Evolutionary conservation across 1,140 invertebrate species (phyloP).

Genomic region (Amyelois transitella): DNA sequence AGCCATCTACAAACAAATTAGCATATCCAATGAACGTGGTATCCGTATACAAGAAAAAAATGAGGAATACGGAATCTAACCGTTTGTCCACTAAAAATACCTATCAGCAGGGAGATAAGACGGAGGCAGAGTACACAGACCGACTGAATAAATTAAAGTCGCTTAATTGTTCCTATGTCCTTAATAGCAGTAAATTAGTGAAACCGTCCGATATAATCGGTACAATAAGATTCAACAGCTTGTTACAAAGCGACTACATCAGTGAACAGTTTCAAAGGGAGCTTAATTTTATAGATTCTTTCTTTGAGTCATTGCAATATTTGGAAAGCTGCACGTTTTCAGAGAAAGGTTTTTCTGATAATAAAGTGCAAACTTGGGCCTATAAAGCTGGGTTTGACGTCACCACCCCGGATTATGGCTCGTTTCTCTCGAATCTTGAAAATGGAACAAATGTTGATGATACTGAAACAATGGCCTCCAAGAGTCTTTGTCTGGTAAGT

Average conservation of each 20-base stretch:
- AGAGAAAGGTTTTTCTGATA: conserved; percentile 42
- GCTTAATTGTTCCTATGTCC: conserved; percentile 32
- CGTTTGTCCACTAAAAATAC: conserved; percentile 9
- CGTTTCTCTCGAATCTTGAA: conserved; percentile 49
- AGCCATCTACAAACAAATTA: conserved; percentile 22
- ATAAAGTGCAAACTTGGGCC: conserved; percentile 45
- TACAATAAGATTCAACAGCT: conserved; percentile 51
- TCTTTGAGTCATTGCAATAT: conserved; percentile 66
- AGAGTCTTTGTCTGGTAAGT: conserved; percentile 70
- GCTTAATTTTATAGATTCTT: conserved; percentile 66
- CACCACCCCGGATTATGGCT: conserved; percentile 44
- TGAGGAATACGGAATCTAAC: conserved; percentile 23
- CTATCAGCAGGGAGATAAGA: conserved; percentile 16
- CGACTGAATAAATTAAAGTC: conserved; percentile 26
- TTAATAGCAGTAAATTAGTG: conserved; percentile 50
- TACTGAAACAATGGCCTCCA: conserved; percentile 63
- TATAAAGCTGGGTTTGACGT: conserved; percentile 36
- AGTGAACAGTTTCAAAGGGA: conserved; percentile 62
- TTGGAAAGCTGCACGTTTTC: conserved; percentile 53
- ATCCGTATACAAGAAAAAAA: conserved; percentile 50
- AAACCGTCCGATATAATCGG: conserved; percentile 66
- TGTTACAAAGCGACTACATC: conserved; percentile 47
- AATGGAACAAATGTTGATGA: conserved; percentile 49
- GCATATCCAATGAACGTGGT: conserved; percentile 54
- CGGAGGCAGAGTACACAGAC: conserved; percentile 15